Conservation (phyloP, 2,888 invertebrate species). For the Hirudinaria manillensis region DNA sequence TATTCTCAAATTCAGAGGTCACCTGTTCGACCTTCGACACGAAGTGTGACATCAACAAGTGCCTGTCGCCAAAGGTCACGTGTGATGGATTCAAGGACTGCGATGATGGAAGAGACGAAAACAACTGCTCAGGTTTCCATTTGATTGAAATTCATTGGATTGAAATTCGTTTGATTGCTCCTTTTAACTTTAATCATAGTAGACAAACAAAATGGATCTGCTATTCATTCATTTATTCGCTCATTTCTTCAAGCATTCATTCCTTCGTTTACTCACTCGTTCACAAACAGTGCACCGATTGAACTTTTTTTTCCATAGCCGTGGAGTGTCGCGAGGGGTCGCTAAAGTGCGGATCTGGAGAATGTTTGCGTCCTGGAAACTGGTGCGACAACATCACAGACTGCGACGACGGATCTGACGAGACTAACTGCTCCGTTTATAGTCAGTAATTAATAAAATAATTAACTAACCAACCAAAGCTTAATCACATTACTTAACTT, state of each 20-base stretch:
- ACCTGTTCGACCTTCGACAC: not conserved
- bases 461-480: no score
- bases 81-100: not conserved
- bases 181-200: no score
- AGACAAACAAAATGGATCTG: no score
- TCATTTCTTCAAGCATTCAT: not conserved
- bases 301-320: no score
- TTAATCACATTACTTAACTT: no score
- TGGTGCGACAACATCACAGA: not conserved
- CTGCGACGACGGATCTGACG: not conserved
- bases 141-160: not conserved
- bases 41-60: not conserved
- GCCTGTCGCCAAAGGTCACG: not conserved
- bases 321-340: not conserved
- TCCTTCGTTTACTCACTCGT: no score
- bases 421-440: not conserved
- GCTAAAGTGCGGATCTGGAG: no score
- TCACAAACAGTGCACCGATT: no score
- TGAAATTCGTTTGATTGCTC: no score
- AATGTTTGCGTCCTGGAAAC: not conserved
- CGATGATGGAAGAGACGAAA: constrained; percentile 1
- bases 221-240: no score
- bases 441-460: no score
- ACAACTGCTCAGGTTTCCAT: not conserved
- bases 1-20: no score